Evolutionary conservation across 2,888 invertebrate genomes (phyloP), one percentile per base, ranked within the genome.

Genomic region (Spisula solida): DNA sequence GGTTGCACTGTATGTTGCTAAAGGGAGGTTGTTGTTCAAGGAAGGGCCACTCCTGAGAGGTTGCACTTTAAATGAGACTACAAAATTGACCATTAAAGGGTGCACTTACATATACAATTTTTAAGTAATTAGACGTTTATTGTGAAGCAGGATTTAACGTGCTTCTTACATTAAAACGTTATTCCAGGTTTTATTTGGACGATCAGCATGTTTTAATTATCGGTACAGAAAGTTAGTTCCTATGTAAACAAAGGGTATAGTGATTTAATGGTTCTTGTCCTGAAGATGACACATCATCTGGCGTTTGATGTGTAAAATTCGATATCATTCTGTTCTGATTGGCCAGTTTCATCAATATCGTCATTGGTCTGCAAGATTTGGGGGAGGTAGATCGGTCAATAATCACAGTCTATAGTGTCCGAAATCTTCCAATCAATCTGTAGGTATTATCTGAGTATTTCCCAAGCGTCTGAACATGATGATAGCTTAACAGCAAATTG

Each of bases 331-430:
- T 18, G 31, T 31, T 12, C 75, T 75, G 75, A 75, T 75, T 75
- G 75, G 75, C 75, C 34, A 75, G 75, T 75, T 75, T 34, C 12
- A 34, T 75, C 75, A 75, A 75, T 75, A 31, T 25, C 25, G 5
- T 75, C 75, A 75, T 75, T 75, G 75, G 75, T 75, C 75, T 75
- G 75, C 75, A 75, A 1, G 14, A 16, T 75, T 75, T 31, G 31
- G 31, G 75, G 75, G 14, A 34, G 31, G 75, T 41, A 41, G 2
- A 8, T 34, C 34, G 31, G 60, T 66, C 60, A 66, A n/a, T 25
- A 66, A 66, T 66, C 25, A 25, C 60, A 4, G 60, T 6, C 25
- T 66, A 66, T 66, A 25, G 60, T 66, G 60, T 25, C 25, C 25
- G 60, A 66, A 66, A 8, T 5, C n/a, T 25, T 66, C 4, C 25